A percentile compares a stretch with the other conserved stretches of the same genome.
phyloP scores from a whole-genome alignment of 2,797 vertebrate genomes.

The Pangasius sanitwongsei region DNA sequence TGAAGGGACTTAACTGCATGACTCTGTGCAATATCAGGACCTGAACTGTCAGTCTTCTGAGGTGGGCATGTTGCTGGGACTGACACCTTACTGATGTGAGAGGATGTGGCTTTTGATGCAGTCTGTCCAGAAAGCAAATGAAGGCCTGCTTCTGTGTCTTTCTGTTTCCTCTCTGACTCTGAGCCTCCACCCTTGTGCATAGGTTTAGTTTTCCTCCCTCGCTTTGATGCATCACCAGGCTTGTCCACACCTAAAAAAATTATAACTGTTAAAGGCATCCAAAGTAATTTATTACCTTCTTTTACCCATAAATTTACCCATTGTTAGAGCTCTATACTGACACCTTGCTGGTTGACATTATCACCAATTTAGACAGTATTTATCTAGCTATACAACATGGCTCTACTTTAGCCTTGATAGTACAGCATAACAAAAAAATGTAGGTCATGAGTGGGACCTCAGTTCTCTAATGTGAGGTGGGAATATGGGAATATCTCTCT shows the following conservation, averaged over 20 bases:
- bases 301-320: background rate
- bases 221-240: constrained; percentile 40
- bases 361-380: background rate
- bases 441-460: background rate
- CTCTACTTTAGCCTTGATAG: background rate
- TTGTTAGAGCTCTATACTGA: background rate
- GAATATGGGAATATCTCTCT: background rate
- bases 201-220: constrained; percentile 50
- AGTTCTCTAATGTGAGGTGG: background rate
- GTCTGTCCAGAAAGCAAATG: constrained; percentile 24
- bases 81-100: constrained; percentile 79
- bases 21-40: constrained; percentile 54
- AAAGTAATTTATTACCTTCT: background rate
- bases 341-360: background rate
- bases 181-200: constrained; percentile 62
- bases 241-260: constrained; percentile 59
- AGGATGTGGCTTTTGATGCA: constrained; percentile 48
- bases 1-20: constrained; percentile 75
- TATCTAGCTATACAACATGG: background rate
- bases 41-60: constrained; percentile 19
- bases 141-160: constrained; percentile 8
- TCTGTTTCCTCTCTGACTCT: constrained; percentile 34
- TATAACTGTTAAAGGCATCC: background rate
- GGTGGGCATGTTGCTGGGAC: constrained; percentile 57
- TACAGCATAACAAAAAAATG: background rate